phyloP scores from a whole-genome alignment of 2,888 invertebrate genomes.

The Galerucella nymphaeae region DNA sequence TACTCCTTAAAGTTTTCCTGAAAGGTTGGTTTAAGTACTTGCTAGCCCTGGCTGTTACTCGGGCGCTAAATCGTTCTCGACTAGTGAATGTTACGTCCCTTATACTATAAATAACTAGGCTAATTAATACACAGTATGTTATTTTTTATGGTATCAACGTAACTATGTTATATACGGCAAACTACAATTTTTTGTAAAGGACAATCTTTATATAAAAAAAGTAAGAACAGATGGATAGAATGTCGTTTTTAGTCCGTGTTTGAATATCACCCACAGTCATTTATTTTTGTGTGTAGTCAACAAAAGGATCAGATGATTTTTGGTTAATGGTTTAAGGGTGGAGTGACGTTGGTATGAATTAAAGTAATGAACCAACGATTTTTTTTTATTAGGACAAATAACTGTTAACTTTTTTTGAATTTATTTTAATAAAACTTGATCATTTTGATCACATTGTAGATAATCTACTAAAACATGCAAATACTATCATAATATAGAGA shows the following conservation, averaged over 20 bases:
- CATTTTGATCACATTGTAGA: not conserved
- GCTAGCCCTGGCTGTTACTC: no score
- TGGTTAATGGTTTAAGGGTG: constrained; percentile 41
- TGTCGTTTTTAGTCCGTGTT: constrained; percentile 33
- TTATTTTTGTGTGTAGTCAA: constrained; percentile 42
- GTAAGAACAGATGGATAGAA: constrained; percentile 44
- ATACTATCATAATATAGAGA: no score
- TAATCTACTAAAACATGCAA: no score
- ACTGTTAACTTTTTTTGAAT: constrained; percentile 8
- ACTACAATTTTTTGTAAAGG: not conserved
- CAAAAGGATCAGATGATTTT: constrained; percentile 41
- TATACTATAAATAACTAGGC: no score
- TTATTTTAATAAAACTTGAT: not conserved
- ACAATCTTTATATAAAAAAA: constrained; percentile 23
- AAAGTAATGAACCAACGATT: constrained; percentile 20
- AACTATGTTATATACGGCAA: no score
- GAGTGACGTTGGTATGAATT: constrained; percentile 20
- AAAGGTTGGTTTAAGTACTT: no score
- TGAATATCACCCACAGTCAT: constrained; percentile 46
- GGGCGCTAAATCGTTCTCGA: no score
- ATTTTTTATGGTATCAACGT: no score
- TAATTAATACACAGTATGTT: no score
- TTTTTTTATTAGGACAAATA: constrained; percentile 18
- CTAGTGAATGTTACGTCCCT: no score
- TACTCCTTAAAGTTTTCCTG: no score